These are phyloP conservation scores for Megalurothrips usitatus DNA, from an alignment of 2,888 invertebrate species.

Conservation along the genomic window DNA sequence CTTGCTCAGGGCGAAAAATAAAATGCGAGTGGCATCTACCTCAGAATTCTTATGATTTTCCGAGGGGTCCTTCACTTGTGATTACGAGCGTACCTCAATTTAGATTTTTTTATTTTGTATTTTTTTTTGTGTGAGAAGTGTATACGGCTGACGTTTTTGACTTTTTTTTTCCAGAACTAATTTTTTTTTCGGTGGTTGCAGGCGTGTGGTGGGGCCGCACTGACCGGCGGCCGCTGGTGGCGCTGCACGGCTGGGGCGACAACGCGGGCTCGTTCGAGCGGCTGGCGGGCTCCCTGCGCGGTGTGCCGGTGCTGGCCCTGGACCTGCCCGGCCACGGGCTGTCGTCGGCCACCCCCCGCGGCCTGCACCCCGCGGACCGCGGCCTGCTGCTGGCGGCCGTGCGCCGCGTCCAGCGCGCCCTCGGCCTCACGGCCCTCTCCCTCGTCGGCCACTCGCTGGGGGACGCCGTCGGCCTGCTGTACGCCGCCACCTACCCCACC, in stretches of 20 bases:
- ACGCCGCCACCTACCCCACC: constrained; percentile 37
- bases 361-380: background rate
- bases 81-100: too few relatives aligned
- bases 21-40: background rate
- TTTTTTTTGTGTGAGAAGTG: too few relatives aligned
- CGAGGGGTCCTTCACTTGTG: too few relatives aligned
- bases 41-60: too few relatives aligned
- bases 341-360: constrained; percentile 39
- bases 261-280: constrained; percentile 42
- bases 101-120: too few relatives aligned
- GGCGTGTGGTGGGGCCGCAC: constrained; percentile 42
- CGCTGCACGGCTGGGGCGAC: constrained; percentile 43
- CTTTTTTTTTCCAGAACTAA: too few relatives aligned
- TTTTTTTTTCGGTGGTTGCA: constrained; percentile 29
- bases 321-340: constrained; percentile 39
- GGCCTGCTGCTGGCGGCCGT: constrained; percentile 37
- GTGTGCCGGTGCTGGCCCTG: constrained; percentile 38
- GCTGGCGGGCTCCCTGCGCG: constrained; percentile 35
- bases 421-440: constrained; percentile 30
- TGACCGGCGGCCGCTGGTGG: constrained; percentile 40
- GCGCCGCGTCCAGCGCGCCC: constrained; percentile 13
- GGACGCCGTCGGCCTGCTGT: constrained; percentile 36
- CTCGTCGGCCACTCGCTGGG: constrained; percentile 39
- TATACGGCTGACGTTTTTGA: too few relatives aligned
- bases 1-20: background rate